Base-by-base conservation (phyloP, 2,797 vertebrate species). In the Chanos chanos region DNA sequence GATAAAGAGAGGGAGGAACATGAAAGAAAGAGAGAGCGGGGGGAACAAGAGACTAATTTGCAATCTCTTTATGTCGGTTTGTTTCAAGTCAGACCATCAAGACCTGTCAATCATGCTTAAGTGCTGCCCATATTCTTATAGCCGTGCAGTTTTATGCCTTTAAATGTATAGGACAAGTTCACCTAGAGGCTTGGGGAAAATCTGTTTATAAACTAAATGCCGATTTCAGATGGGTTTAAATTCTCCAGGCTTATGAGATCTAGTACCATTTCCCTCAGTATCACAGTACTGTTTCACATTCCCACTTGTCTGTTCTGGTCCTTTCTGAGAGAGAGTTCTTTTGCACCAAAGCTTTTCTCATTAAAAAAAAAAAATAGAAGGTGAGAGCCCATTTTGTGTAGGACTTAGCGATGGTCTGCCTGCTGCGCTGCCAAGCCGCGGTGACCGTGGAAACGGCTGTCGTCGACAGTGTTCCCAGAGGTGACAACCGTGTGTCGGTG, bases 11-110 rank as follows among this genome's bases (percentile, higher is more conserved):
- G 49, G 36, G 25, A 27, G 30, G n/a, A 28, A 34, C 40, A n/a
- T 16, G 15, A 8, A 21, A 5, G 39, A 63, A 61, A 24, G 65
- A 53, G 57, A 51, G 19, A 41, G 27, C 7, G 27, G 71, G 53
- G 57, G 51, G 19, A 41, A 27, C 7, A 27, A 71, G 53, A 31
- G 50, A 39, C 59, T 72, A 44, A 43, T 71, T 78, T 66, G 63
- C 54, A 70, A 34, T 47, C 59, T 64, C 67, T 76, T 80, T 78
- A 61, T 66, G 70, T 73, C 28, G 71, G 79, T 80, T 77, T 25
- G 67, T 51, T 77, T 55, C 44, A 3, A 45, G 51, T 4, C 31
- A 28, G 27, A 40, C 72, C 57, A 77, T 83, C 75, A 76, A 44
- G 21, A 40, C 21, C 75, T 65, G 81, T 73, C 81, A 76, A 7